Evolutionary conservation across 2,113 vertebrate genomes (phyloP).

Genomic region (Ictidomys tridecemlineatus): DNA sequence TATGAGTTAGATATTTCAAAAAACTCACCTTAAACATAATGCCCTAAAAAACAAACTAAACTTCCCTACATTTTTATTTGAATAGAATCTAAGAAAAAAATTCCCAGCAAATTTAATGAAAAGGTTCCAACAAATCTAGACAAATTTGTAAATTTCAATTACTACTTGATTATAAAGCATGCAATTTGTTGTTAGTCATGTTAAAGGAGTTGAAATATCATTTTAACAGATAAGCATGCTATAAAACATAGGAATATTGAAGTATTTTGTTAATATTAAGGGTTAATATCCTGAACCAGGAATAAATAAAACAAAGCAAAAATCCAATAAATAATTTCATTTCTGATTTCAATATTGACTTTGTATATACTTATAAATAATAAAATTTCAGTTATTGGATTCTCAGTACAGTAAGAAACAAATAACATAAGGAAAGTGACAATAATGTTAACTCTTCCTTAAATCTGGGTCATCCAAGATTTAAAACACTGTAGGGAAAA

Average conservation of each 20-base stretch:
- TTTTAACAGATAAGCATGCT: background rate
- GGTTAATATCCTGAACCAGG: background rate
- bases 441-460: conserved; percentile 16
- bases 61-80: background rate
- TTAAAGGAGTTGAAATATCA: background rate
- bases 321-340: background rate
- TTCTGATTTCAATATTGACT: background rate
- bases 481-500: conserved; percentile 43
- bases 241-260: background rate
- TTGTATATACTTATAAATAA: background rate
- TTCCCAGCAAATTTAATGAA: background rate
- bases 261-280: background rate
- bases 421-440: conserved; percentile 28
- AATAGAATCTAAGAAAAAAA: background rate
- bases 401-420: background rate
- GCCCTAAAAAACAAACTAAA: background rate
- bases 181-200: background rate
- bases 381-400: background rate
- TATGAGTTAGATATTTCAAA: background rate
- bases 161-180: background rate
- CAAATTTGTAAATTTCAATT: background rate
- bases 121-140: background rate
- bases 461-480: conserved; percentile 59
- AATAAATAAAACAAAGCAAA: background rate
- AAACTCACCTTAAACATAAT: background rate